Base-by-base conservation (phyloP, 2,113 vertebrate genomes). In the Gobiocypris rarus region DNA sequence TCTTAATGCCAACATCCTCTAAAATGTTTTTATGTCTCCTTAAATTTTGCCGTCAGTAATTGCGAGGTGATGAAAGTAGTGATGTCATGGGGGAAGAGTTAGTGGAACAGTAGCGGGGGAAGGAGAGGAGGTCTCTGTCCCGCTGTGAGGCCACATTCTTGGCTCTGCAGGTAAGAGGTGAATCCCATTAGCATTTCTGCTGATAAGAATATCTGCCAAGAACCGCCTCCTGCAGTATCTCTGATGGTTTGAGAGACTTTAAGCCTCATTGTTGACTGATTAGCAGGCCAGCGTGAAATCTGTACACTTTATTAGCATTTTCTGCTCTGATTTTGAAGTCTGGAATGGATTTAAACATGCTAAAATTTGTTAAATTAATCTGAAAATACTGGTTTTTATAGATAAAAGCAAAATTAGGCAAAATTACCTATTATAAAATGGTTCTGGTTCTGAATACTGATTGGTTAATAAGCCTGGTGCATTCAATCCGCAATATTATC, bases 1-100 rank as follows among this genome's bases (percentile, higher is more conserved):
- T 9, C 13, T 50, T 74, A 34, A 48, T 48, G 43, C 43, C 43
- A 63, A 73, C 43, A 59, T 80, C 48, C 58, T 41, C 54, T 34
- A 9, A 28, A 75, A 59, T 81, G 31, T 34, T 48, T 22, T 73
- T 75, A 75, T 73, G 41, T 38, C 43, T 77, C 61, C 87, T 85
- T 56, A 86, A 84, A 88, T 88, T 85, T 89, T 28, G 54, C 4
- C 7, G 43, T 58, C 67, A 17, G 56, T 85, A 88, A 82, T 82
- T 58, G 79, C 63, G 45, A 84, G 84, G 74, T 85, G 85, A 85
- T 81, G 43, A 76, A 83, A 67, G 22, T 77, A 58, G 71, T 41
- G 17, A 65, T 78, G 75, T 80, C 76, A 61, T 50, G 76, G 45
- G 15, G 59, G 22, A 41, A 69, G 19, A 6, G 74, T 70, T 59